These are phyloP conservation scores for Columba guinea DNA, from an alignment of 2,797 vertebrate genomes.

Conservation along the genomic window DNA sequence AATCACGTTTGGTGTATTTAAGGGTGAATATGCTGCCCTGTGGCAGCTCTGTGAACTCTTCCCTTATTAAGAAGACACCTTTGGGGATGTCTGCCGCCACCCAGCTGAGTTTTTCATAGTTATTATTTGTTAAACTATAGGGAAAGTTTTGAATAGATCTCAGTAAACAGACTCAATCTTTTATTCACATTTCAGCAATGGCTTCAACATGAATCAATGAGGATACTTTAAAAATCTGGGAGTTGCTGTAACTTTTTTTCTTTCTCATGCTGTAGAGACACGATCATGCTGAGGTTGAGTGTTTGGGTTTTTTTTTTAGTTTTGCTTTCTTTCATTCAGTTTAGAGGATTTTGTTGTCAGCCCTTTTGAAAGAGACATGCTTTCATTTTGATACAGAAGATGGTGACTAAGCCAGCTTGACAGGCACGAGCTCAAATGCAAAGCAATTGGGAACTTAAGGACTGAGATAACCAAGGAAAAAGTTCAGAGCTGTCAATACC, in stretches of 20 bases:
- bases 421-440: not conserved
- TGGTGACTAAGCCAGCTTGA: not conserved
- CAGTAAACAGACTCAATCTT: not conserved
- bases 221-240: not conserved
- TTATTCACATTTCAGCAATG: not conserved
- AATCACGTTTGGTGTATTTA: not conserved
- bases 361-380: not conserved
- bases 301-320: not conserved
- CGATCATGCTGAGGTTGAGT: not conserved
- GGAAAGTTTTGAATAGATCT: not conserved
- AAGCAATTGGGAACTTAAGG: not conserved
- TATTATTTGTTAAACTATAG: not conserved
- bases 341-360: slow-evolving; percentile 7
- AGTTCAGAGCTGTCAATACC: not conserved
- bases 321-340: not conserved
- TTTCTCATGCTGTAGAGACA: not conserved
- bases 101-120: not conserved
- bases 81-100: not conserved
- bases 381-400: not conserved
- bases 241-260: not conserved
- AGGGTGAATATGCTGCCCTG: not conserved
- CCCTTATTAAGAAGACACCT: not conserved
- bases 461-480: not conserved
- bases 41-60: not conserved
- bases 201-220: not conserved